Base-by-base conservation (phyloP, 2,888 invertebrate species). In the Taphrorychus bicolor region DNA sequence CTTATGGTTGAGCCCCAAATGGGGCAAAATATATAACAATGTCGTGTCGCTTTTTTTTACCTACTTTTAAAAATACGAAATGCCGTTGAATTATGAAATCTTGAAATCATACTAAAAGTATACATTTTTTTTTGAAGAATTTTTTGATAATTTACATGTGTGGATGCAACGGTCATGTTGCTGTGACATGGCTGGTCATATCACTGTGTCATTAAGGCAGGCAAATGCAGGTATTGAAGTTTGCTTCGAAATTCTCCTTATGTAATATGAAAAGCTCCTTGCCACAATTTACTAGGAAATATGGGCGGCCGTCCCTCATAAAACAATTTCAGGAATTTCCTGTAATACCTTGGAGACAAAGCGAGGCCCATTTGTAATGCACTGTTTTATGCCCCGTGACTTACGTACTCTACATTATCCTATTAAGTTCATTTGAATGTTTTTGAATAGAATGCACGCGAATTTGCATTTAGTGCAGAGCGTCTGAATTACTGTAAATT, bases 361-460 rank as follows among this genome's bases (percentile, higher is more conserved):
- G 41, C 21, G 14, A 21, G 40, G 19, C 19, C 32, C 57, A 57
- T 41, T 57, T 41, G 42, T 41, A 41, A 48, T 49, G 59, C 48
- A 59, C 49, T 57, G 59, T 48, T 59, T 59, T 59, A 48, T 48
- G 16, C 22, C 48, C 49, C 17, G 48, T 59, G 49, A 59, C 59
- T 59, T 48, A 59, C 17, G 24, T 59, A 59, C 48, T 48, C 17
- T 22, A 16, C 49, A 59, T 48, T 59, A 49, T 59, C 48, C 59
- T 23, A 23, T 24, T 48, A 59, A 59, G 45, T 59, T 48, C 59
- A 59, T 59, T 59, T 59, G 48, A 48, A 59, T 49, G 59, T 59
- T 59, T 59, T 59, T 59, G 59, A 59, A 59, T 49, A 59, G 23
- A 59, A 42, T 23, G 23, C 49, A 17, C 16, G 16, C 21, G 32